These are phyloP conservation scores for Gallinago undulata DNA, from an alignment of 2,113 vertebrate species.

Conservation along the genomic window DNA sequence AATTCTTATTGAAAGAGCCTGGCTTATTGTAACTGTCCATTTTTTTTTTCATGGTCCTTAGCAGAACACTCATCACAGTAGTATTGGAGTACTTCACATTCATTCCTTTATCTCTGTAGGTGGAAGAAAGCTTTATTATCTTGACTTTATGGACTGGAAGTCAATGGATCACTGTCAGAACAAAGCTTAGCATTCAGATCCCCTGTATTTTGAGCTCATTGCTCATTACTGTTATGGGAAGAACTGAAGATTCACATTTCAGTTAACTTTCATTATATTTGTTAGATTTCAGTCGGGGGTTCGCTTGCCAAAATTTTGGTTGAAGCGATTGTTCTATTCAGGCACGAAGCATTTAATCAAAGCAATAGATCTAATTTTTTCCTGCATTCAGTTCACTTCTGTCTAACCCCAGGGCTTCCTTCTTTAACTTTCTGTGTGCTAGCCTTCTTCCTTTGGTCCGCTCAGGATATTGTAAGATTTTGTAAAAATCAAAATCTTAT, in stretches of 20 bases:
- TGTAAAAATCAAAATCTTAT: neutral
- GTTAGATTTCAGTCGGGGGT: neutral
- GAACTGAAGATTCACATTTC: neutral
- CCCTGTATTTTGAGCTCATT: neutral
- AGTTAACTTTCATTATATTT: neutral
- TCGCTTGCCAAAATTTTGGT: neutral
- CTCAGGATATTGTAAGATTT: neutral
- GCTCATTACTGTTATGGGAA: neutral
- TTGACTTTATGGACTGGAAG: neutral
- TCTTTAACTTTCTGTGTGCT: neutral
- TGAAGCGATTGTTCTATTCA: neutral
- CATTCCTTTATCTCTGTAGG: neutral
- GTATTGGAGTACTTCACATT: neutral
- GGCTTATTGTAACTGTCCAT: neutral
- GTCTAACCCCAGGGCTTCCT: neutral
- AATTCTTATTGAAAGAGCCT: neutral
- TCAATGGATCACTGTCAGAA: slow-evolving; percentile 27
- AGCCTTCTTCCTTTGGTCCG: neutral
- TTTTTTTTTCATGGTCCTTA: neutral
- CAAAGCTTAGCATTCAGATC: neutral
- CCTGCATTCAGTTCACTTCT: neutral
- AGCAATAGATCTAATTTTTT: neutral
- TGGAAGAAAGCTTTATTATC: slow-evolving; percentile 8
- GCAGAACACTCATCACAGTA: neutral
- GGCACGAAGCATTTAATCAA: neutral